Conservation (phyloP, 2,888 invertebrate genomes). For the Ametastegia equiseti region DNA sequence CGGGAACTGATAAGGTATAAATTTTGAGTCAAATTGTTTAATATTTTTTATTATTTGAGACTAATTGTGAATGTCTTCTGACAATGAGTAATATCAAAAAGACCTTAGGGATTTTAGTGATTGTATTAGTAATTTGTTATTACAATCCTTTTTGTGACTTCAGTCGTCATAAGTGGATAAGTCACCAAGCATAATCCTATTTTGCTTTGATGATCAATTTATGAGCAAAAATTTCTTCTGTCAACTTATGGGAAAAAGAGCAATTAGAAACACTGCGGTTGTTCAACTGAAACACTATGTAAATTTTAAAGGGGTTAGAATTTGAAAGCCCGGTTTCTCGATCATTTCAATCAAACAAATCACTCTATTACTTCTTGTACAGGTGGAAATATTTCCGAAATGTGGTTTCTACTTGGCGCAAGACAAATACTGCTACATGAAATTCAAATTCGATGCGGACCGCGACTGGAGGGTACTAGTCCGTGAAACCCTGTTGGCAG, state of each 20-base stretch:
- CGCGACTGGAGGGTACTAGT: neutral
- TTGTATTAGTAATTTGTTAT: too few species aligned
- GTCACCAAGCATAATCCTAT: too few species aligned
- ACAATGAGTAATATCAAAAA: neutral
- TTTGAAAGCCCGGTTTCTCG: too few species aligned
- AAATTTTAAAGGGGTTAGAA: too few species aligned
- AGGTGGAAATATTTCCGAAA: conserved; percentile 1
- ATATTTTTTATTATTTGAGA: neutral
- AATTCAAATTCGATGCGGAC: conserved; percentile 1
- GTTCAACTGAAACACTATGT: too few species aligned
- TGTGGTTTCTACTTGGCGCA: neutral
- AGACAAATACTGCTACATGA: neutral
- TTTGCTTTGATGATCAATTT: too few species aligned
- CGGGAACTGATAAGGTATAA: conserved; percentile 7
- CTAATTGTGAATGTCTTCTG: neutral
- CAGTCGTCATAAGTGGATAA: too few species aligned
- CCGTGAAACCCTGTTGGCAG: neutral
- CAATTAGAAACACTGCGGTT: too few species aligned
- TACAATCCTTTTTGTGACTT: too few species aligned
- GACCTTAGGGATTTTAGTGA: too few species aligned
- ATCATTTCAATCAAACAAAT: neutral
- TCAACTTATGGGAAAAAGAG: too few species aligned
- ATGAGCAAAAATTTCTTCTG: too few species aligned
- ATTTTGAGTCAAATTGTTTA: neutral
- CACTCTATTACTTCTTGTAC: neutral